A percentile compares a stretch with the other conserved stretches of the same genome.
These are phyloP conservation scores for Antitype chi DNA, from an alignment of 2,888 invertebrate genomes.

Conservation along the genomic window DNA sequence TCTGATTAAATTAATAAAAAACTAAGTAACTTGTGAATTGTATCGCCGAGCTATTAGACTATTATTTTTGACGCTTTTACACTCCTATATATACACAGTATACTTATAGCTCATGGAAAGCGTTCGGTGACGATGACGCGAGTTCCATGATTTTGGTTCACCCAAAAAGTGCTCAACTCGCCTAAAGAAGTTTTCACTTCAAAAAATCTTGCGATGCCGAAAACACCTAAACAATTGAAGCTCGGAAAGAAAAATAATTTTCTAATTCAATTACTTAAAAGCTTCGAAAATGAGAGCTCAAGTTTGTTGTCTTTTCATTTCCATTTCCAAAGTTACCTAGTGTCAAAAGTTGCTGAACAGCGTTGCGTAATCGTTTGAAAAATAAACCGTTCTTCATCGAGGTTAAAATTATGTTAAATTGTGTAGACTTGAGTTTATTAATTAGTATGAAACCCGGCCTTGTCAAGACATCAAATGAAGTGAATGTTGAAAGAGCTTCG, in stretches of 20 bases:
- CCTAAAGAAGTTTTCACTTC: no score
- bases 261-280: neutral
- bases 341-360: slow-evolving; percentile 9
- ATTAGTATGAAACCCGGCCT: slow-evolving; percentile 34
- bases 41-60: no score
- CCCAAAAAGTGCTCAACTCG: no score
- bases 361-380: slow-evolving; percentile 27
- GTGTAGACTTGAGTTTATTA: slow-evolving; percentile 28
- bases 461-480: slow-evolving; percentile 41
- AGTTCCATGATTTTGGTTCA: no score
- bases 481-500: slow-evolving; percentile 46
- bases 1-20: no score
- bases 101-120: no score
- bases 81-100: no score
- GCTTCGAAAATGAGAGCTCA: neutral
- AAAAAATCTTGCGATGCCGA: neutral
- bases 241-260: neutral
- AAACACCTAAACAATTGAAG: slow-evolving; percentile 9
- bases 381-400: slow-evolving; percentile 36
- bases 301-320: slow-evolving; percentile 17
- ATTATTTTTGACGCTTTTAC: no score
- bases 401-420: slow-evolving; percentile 28
- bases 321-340: slow-evolving; percentile 19
- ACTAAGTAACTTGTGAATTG: no score
- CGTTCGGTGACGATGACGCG: no score